phyloP scores from a whole-genome alignment of 2,888 invertebrate species.

The Drosophila longiperda region DNA sequence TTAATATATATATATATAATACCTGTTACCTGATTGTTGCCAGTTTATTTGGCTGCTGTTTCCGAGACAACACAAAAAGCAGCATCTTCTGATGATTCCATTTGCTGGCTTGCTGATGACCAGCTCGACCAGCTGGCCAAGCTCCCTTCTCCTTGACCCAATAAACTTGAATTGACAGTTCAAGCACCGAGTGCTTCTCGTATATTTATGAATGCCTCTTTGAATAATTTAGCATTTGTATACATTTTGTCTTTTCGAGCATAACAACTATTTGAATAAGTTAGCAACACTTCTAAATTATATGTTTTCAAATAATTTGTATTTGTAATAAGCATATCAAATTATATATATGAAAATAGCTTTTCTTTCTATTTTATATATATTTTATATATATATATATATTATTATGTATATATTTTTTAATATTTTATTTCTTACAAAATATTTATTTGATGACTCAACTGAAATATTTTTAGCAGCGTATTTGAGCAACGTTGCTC shows the following conservation, averaged over 20 bases:
- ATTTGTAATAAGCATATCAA: neutral
- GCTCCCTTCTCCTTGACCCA: conserved; percentile 84
- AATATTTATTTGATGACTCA: neutral
- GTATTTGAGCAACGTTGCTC: conserved; percentile 16
- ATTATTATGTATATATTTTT: neutral
- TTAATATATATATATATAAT: conserved; percentile 22
- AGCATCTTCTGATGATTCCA: conserved; percentile 28
- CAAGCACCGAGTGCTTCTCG: conserved; percentile 70
- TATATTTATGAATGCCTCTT: conserved; percentile 70
- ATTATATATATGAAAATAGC: neutral
- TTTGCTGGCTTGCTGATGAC: conserved; percentile 23
- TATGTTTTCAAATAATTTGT: neutral
- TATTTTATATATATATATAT: no score
- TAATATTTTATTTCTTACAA: neutral
- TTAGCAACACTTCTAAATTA: neutral
- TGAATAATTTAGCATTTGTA: conserved; percentile 58
- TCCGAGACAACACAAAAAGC: conserved; percentile 45
- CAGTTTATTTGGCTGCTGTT: conserved; percentile 33
- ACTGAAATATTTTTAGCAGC: conserved; percentile 7
- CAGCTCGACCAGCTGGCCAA: conserved; percentile 65
- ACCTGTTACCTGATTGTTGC: conserved; percentile 35
- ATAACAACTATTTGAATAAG: conserved; percentile 4
- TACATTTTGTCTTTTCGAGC: conserved; percentile 9
- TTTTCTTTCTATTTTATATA: no score
- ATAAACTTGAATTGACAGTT: conserved; percentile 83